phyloP scores from a whole-genome alignment of 2,888 invertebrate genomes.

The Amphipoea lucens region DNA sequence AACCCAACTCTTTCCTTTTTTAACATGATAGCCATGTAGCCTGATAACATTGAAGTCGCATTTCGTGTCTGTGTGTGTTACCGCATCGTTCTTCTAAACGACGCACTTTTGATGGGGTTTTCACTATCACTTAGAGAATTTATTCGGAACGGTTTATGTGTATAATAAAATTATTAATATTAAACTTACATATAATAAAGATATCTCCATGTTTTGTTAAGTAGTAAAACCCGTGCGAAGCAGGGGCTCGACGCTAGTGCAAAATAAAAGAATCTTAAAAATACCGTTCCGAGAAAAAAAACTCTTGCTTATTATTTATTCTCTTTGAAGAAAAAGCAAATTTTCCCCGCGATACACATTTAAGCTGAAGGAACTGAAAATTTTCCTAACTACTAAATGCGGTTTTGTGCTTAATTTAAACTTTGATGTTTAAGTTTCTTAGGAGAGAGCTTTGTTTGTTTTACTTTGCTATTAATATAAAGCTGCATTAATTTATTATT shows the following conservation, averaged over 20 bases:
- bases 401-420: conserved; percentile 51
- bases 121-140: not conserved
- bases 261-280: not conserved
- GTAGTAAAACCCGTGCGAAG: not conserved
- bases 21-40: too few relatives aligned
- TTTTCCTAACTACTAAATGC: conserved; percentile 50
- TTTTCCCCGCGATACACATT: conserved; percentile 35
- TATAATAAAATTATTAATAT: not conserved
- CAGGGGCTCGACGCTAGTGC: not conserved
- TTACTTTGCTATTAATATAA: conserved; percentile 30
- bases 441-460: conserved; percentile 30
- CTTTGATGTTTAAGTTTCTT: conserved; percentile 41
- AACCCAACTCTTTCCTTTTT: too few relatives aligned
- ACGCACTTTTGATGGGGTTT: not conserved
- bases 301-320: conserved; percentile 36
- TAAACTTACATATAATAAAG: not conserved
- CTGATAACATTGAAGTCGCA: too few relatives aligned
- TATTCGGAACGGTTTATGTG: not conserved
- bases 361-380: conserved; percentile 55
- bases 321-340: conserved; percentile 36
- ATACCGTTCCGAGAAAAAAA: not conserved
- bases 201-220: not conserved
- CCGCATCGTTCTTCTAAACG: not conserved
- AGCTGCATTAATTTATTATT: conserved; percentile 8
- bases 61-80: too few relatives aligned